phyloP scores from a whole-genome alignment of 2,888 invertebrate genomes.

The Pyrrhosoma nymphula region DNA sequence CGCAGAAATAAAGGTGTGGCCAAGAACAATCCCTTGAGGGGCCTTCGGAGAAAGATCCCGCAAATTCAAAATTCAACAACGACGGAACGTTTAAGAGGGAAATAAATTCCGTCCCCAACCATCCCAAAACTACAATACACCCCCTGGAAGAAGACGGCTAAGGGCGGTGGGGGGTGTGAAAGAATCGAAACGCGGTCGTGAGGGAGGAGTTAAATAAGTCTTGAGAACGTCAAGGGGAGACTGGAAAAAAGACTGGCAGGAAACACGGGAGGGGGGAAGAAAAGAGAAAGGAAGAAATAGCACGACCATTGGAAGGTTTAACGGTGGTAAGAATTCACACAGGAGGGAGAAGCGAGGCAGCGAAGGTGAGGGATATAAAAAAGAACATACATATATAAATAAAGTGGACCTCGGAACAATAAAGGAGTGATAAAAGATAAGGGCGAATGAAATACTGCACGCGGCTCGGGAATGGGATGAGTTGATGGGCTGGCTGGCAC shows the following conservation, averaged over 20 bases:
- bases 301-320: not conserved
- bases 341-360: not conserved
- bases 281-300: not conserved
- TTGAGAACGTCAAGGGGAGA: no score
- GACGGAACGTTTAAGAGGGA: not conserved
- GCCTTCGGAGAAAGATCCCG: not conserved
- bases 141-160: not conserved
- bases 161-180: not conserved
- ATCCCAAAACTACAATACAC: not conserved
- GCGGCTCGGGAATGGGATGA: not conserved
- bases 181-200: not conserved
- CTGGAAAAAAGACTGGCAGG: no score
- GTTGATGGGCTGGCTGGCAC: not conserved
- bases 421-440: slow-evolving; percentile 37
- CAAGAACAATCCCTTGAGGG: not conserved
- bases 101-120: not conserved
- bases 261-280: not conserved
- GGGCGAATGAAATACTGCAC: slow-evolving; percentile 15
- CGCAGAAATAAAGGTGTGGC: not conserved
- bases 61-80: slow-evolving; percentile 13
- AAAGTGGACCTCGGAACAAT: not conserved
- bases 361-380: not conserved
- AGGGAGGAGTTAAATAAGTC: no score
- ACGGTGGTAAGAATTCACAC: not conserved
- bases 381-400: not conserved